Conservation (phyloP, 2,113 vertebrate genomes). For the Thomomys bottae region DNA sequence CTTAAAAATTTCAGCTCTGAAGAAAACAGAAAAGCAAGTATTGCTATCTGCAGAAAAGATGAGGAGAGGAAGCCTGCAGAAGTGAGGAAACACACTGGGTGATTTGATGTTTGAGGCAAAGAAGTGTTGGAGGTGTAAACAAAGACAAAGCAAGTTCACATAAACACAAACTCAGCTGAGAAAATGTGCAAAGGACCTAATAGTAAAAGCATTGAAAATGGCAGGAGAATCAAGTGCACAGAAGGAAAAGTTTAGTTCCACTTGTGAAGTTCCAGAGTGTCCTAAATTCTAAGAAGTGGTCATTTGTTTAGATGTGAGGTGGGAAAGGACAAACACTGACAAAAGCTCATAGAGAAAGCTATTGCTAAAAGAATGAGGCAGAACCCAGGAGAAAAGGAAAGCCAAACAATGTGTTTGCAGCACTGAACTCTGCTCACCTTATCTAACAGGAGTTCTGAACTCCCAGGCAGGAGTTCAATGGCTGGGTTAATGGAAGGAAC, state of each 20-base stretch:
- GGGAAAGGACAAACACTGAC: neutral
- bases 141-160: conserved; percentile 40
- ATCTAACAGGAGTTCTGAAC: neutral
- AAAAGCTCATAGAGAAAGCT: neutral
- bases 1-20: conserved; percentile 69
- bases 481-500: conserved; percentile 33
- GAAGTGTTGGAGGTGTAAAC: conserved; percentile 42
- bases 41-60: conserved; percentile 62
- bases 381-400: neutral
- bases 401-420: neutral
- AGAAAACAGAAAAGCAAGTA: conserved; percentile 69
- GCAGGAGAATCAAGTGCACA: neutral
- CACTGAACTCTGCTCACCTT: neutral
- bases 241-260: neutral
- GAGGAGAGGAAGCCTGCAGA: conserved; percentile 40
- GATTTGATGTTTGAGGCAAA: conserved; percentile 54
- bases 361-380: conserved; percentile 12
- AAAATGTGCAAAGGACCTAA: neutral
- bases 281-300: neutral
- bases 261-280: rapidly evolving
- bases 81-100: neutral
- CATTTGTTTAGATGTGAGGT: neutral
- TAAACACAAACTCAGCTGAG: neutral
- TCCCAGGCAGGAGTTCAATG: conserved; percentile 1
- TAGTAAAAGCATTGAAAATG: conserved; percentile 38